Percentiles rank a stretch among this genome's conserved stretches.
phyloP scores from a whole-genome alignment of 2,797 vertebrate genomes.

The Sebastes nivosus region DNA sequence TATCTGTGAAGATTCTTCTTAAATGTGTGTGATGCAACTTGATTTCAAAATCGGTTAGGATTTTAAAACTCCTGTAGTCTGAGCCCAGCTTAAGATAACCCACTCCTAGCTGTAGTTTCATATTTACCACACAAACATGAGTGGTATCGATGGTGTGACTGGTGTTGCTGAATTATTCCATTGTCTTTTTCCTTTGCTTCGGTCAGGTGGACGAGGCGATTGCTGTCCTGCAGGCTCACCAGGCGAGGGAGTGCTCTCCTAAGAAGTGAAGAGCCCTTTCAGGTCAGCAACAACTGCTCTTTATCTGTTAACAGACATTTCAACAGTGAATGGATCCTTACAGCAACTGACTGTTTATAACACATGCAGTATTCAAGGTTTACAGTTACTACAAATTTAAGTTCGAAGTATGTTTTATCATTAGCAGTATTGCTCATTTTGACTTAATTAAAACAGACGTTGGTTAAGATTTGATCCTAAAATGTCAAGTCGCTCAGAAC shows the following conservation, averaged over 20 bases:
- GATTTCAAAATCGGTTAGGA: no score
- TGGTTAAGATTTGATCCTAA: background rate
- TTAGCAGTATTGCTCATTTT: background rate
- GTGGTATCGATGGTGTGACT: background rate
- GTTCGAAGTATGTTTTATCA: background rate
- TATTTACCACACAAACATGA: background rate
- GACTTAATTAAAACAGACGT: background rate
- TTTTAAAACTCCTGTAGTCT: no score
- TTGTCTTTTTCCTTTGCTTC: background rate
- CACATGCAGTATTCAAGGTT: background rate
- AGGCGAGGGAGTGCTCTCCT: conserved; percentile 78
- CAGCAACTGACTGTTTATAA: background rate
- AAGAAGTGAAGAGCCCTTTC: conserved; percentile 74
- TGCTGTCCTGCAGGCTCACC: conserved; percentile 92
- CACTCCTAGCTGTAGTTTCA: background rate
- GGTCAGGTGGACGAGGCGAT: conserved; percentile 92
- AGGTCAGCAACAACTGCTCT: conserved; percentile 52
- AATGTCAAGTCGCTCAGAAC: background rate
- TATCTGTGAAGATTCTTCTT: no score
- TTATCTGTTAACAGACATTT: background rate
- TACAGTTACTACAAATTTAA: background rate
- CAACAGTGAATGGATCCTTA: background rate
- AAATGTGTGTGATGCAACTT: no score
- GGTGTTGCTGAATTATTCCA: background rate
- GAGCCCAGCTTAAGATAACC: background rate